phyloP scores from a whole-genome alignment of 1,140 invertebrate species.

The Drosophila miranda region DNA sequence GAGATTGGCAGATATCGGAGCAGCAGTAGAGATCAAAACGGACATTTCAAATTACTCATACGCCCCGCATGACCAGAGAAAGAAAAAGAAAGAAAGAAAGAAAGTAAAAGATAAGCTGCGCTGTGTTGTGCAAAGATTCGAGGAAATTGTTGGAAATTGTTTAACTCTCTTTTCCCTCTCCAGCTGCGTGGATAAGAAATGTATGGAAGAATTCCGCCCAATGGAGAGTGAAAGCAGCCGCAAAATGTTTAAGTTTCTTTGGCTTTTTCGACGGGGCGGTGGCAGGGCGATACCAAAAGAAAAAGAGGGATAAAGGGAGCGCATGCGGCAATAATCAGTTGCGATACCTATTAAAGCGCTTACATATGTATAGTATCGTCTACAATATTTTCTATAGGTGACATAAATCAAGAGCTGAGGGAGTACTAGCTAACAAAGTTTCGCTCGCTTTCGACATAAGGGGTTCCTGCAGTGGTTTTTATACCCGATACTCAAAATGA shows the following conservation, averaged over 20 bases:
- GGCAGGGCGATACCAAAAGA: no score
- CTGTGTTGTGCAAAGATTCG: background rate
- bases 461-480: no score
- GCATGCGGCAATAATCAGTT: no score
- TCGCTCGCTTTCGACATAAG: no score
- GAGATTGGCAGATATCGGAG: background rate
- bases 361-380: no score
- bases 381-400: no score
- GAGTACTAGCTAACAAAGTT: no score
- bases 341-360: no score
- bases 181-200: conserved; percentile 7
- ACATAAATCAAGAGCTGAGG: no score
- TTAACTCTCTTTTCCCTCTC: conserved; percentile 8
- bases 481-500: no score
- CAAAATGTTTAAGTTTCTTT: conserved; percentile 62
- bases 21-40: conserved; percentile 7
- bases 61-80: conserved; percentile 40
- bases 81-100: background rate
- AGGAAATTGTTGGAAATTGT: conserved; percentile 27
- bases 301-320: no score
- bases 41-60: conserved; percentile 54
- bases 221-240: conserved; percentile 70
- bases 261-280: conserved; percentile 19
- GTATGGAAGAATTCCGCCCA: conserved; percentile 63
- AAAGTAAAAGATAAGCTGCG: no score